Evolutionary conservation across 2,113 vertebrate species (phyloP).

Genomic region (Gambusia holbrooki): DNA sequence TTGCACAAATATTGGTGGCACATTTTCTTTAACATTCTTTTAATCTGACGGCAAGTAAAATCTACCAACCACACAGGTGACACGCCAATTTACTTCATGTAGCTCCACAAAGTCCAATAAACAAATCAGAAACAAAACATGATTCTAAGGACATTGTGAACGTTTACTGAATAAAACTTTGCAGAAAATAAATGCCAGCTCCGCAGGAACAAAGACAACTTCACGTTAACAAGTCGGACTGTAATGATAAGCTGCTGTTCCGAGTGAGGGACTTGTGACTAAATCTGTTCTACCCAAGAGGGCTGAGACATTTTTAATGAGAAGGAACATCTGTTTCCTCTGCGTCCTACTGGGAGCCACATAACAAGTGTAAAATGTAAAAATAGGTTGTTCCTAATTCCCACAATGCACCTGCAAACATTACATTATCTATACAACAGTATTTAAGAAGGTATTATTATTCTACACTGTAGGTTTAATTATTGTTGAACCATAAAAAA

Average conservation of each 20-base stretch:
- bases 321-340: constrained; percentile 63
- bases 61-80: too few relatives aligned
- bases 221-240: constrained; percentile 22
- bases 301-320: constrained; percentile 61
- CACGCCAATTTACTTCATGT: not conserved
- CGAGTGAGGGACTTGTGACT: constrained; percentile 47
- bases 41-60: not conserved
- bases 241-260: constrained; percentile 51
- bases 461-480: too few relatives aligned
- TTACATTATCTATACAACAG: not conserved
- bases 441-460: not conserved
- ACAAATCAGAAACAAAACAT: not conserved
- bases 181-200: constrained; percentile 29
- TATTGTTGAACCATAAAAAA: too few relatives aligned
- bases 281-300: constrained; percentile 63
- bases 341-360: constrained; percentile 40
- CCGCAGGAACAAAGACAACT: not conserved
- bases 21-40: not conserved
- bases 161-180: constrained; percentile 11
- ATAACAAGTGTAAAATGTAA: constrained; percentile 58
- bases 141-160: not conserved
- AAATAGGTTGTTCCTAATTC: constrained; percentile 55
- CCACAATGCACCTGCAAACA: constrained; percentile 5
- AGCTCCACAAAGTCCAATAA: not conserved
- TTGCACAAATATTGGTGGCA: not conserved